Base-by-base conservation (phyloP, 1,140 invertebrate genomes). In the Trichomalopsis sarcophagae region DNA sequence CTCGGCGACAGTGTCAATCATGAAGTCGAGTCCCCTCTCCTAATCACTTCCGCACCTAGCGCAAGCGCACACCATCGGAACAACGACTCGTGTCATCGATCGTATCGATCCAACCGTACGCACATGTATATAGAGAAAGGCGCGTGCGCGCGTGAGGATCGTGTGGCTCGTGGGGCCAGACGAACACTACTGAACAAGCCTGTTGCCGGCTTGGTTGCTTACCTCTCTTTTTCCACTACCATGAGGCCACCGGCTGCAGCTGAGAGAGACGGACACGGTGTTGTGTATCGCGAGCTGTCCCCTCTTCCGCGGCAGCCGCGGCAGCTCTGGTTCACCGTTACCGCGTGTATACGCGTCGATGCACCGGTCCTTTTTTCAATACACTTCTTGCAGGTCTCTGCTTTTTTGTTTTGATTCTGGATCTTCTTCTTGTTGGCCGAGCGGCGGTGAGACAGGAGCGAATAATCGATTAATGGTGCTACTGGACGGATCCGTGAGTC, bases 221-320 rank as follows among this genome's bases (percentile, higher is more conserved):
- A n/a, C 50, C 47, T 77, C 47, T 77, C 75, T 77, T 30, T 77
- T 30, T 77, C 44, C 44, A 77, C 75, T 55, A 55, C 44, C 33
- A 62, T 62, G 55, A 62, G 55, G 55, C 55, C 55, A 17, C 17
- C 17, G 21, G 55, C 55, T n/a, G 55, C 55, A 62, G 55, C 55
- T 62, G 21, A 21, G 55, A 62, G 55, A 62, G 17, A 62, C 55
- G 55, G 21, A 62, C 21, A 62, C 55, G 55, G 21, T 17, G 17
- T n/a, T 62, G 55, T n/a, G 55, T 62, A n/a, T n/a, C 14, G 17
- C 50, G 50, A 21, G 55, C 55, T 62, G 55, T 62, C 17, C 17
- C 55, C 55, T n/a, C 55, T n/a, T n/a, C 55, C 17, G 14, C 21
- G 17, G 17, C 55, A 9, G 55, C 55, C 21, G 47, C 47, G 47